phyloP scores from a whole-genome alignment of 1,140 invertebrate species.

The Mya arenaria region DNA sequence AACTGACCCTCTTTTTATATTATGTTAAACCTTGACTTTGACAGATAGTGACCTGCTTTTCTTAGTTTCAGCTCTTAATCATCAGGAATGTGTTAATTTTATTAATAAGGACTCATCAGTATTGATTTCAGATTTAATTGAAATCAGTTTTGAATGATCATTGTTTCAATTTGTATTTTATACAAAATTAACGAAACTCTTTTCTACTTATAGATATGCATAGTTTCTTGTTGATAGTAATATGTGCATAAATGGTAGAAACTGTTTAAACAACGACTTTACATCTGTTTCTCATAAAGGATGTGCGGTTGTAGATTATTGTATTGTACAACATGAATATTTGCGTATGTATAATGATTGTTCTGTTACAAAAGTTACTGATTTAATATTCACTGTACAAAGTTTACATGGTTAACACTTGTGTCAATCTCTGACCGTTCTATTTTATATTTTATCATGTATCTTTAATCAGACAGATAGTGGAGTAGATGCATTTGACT shows the following conservation, averaged over 20 bases:
- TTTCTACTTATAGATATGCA: neutral
- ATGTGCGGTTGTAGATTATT: constrained; percentile 1
- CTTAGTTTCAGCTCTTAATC: too few relatives aligned
- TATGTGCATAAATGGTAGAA: constrained; percentile 13
- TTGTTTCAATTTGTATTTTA: too few relatives aligned
- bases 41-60: too few relatives aligned
- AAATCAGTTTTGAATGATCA: too few relatives aligned
- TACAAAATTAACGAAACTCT: too few relatives aligned
- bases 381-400: neutral
- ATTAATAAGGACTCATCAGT: too few relatives aligned
- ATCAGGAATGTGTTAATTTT: too few relatives aligned
- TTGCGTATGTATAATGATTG: neutral
- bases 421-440: neutral
- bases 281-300: constrained; percentile 9
- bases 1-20: too few relatives aligned
- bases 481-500: too few relatives aligned
- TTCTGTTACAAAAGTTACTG: neutral
- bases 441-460: neutral
- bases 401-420: neutral
- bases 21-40: too few relatives aligned
- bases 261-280: neutral
- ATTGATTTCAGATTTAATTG: too few relatives aligned
- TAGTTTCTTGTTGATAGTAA: constrained; percentile 1
- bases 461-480: too few relatives aligned
- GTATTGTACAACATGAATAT: neutral